A percentile compares a stretch with the other conserved stretches of the same genome.
These are phyloP conservation scores for Cyprinodon tularosa DNA, from an alignment of 2,113 vertebrate genomes.

Conservation along the genomic window DNA sequence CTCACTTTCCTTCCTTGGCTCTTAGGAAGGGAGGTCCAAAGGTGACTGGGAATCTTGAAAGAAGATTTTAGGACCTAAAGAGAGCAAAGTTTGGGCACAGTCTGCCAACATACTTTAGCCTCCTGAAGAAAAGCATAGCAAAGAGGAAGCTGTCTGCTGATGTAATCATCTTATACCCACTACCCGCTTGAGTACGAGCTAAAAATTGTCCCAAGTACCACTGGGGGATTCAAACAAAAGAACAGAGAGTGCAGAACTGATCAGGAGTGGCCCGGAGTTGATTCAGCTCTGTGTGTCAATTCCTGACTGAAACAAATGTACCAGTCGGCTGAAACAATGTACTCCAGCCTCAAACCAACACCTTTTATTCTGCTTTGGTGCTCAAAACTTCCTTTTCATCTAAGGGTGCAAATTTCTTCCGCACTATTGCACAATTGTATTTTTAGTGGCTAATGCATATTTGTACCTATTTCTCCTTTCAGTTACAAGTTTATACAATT, in stretches of 20 bases:
- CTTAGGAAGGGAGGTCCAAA: slow-evolving; percentile 27
- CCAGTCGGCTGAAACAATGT: slow-evolving; percentile 47
- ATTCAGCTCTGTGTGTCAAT: slow-evolving; percentile 67
- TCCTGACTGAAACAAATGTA: slow-evolving; percentile 62
- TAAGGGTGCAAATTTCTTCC: not conserved
- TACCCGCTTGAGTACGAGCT: slow-evolving; percentile 60
- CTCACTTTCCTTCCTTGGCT: slow-evolving; percentile 60
- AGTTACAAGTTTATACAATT: not conserved
- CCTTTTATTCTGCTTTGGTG: slow-evolving; percentile 30
- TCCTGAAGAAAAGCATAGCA: slow-evolving; percentile 63
- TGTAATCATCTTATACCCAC: slow-evolving; percentile 71
- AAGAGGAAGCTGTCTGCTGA: slow-evolving; percentile 73
- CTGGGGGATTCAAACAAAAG: slow-evolving; percentile 70
- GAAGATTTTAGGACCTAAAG: slow-evolving; percentile 21
- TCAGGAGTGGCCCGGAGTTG: slow-evolving; percentile 59
- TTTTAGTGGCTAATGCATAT: not conserved
- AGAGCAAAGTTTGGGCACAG: slow-evolving; percentile 18
- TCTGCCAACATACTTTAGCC: slow-evolving; percentile 53
- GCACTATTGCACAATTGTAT: not conserved
- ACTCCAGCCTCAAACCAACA: slow-evolving; percentile 29
- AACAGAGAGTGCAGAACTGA: slow-evolving; percentile 56
- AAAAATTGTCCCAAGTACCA: slow-evolving; percentile 72
- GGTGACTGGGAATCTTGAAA: slow-evolving; percentile 26
- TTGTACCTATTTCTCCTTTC: not conserved
- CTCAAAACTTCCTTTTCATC: slow-evolving; percentile 4